A percentile compares a stretch with the other conserved stretches of the same genome.
These are phyloP conservation scores for Calidris pygmaea DNA, from an alignment of 2,113 vertebrate species.

Conservation along the genomic window DNA sequence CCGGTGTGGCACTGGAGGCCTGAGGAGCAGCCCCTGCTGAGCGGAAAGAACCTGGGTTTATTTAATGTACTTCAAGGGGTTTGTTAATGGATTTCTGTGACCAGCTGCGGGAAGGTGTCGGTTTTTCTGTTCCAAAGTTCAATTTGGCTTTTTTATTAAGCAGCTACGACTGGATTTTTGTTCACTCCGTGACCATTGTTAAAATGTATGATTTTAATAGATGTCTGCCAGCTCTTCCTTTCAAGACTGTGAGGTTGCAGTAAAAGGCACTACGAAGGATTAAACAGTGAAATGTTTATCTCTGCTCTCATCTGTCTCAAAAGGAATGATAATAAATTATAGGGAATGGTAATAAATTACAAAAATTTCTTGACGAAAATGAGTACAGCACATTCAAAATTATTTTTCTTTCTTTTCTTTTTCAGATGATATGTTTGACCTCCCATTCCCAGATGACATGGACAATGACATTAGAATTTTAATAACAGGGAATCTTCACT, in stretches of 20 bases:
- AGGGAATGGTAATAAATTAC: not conserved
- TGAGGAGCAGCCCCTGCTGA: not conserved
- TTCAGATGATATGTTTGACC: constrained; percentile 94
- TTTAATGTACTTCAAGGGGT: not conserved
- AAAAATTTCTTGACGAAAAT: not conserved
- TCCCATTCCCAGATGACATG: constrained; percentile 96
- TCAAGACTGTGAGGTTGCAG: not conserved
- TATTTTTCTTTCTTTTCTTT: not conserved
- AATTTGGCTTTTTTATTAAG: not conserved
- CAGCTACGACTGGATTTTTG: not conserved
- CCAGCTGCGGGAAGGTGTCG: not conserved
- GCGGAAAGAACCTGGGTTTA: accelerated
- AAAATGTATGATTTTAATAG: not conserved
- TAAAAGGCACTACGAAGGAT: not conserved
- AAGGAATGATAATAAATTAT: not conserved
- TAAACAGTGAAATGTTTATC: not conserved
- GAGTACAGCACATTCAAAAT: not conserved
- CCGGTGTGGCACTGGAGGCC: not conserved
- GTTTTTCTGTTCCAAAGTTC: not conserved
- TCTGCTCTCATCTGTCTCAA: not conserved
- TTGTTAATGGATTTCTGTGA: not conserved
- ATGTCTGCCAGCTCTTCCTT: not conserved
- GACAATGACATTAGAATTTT: constrained; percentile 96
- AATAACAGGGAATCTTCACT: constrained; percentile 94
- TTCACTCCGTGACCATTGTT: not conserved